Conservation (phyloP, 1,140 invertebrate species). For the Ridgeia piscesae region DNA sequence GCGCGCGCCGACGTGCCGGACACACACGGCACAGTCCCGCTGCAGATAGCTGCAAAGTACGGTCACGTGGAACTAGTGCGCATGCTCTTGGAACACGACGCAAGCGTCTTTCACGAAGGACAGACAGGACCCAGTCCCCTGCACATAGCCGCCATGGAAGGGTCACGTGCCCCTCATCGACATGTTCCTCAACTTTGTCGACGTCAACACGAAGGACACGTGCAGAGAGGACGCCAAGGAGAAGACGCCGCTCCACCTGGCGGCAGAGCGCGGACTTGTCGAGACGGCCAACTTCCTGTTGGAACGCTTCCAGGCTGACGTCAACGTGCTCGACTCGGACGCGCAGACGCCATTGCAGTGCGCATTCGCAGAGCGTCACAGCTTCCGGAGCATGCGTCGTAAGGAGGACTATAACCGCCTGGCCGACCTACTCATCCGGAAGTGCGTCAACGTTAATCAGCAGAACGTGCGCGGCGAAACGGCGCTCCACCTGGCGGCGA, state of each 20-base stretch:
- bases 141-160: conserved; percentile 27
- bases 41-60: conserved; percentile 98
- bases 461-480: conserved; percentile 42
- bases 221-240: conserved; percentile 25
- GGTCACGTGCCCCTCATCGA: conserved; percentile 26
- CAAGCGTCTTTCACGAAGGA: conserved; percentile 65
- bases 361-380: conserved; percentile 16
- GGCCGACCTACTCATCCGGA: conserved; percentile 19
- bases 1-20: conserved; percentile 84
- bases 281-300: conserved; percentile 24
- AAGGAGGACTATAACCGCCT: conserved; percentile 27
- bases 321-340: conserved; percentile 28
- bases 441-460: conserved; percentile 36
- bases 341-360: conserved; percentile 27
- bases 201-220: conserved; percentile 18
- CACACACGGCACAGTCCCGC: conserved; percentile 93
- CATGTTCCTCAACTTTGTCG: conserved; percentile 20
- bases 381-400: conserved; percentile 26
- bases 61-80: conserved; percentile 95
- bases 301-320: conserved; percentile 24
- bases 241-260: conserved; percentile 29
- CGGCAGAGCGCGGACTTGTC: conserved; percentile 24
- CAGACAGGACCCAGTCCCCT: conserved; percentile 25
- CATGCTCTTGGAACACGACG: conserved; percentile 81
- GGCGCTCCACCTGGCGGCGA: conserved; percentile 43